Evolutionary conservation across 2,113 vertebrate species (phyloP).

Genomic region (Capreolus pygargus): DNA sequence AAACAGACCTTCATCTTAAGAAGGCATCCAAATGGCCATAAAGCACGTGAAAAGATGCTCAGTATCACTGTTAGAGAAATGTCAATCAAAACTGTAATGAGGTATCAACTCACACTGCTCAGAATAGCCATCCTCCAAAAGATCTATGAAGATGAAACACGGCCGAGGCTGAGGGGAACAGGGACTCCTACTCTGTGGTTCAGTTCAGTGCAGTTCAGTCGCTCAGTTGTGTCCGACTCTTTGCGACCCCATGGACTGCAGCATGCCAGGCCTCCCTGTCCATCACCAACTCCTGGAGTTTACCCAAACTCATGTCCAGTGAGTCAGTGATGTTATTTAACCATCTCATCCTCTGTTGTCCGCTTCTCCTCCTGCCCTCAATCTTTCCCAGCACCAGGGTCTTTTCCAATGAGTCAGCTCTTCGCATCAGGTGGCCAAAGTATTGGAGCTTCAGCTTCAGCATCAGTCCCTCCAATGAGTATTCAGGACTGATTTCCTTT

Average conservation of each 20-base stretch:
- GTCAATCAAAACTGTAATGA: background rate
- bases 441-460: background rate
- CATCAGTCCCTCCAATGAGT: background rate
- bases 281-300: background rate
- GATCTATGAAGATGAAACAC: fast-evolving
- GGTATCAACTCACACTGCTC: background rate
- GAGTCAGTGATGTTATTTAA: fast-evolving
- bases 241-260: background rate
- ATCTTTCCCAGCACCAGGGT: background rate
- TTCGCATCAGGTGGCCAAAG: background rate
- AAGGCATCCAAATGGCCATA: background rate
- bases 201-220: background rate
- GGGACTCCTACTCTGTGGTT: background rate
- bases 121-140: background rate
- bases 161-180: background rate
- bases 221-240: background rate
- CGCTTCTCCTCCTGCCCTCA: background rate
- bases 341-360: background rate
- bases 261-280: background rate
- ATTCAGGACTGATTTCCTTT: background rate
- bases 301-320: fast-evolving
- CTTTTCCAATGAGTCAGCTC: background rate
- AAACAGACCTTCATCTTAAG: background rate
- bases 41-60: background rate
- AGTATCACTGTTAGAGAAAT: background rate